Base-by-base conservation (phyloP, 1,140 invertebrate species). In the Platyura marginata region DNA sequence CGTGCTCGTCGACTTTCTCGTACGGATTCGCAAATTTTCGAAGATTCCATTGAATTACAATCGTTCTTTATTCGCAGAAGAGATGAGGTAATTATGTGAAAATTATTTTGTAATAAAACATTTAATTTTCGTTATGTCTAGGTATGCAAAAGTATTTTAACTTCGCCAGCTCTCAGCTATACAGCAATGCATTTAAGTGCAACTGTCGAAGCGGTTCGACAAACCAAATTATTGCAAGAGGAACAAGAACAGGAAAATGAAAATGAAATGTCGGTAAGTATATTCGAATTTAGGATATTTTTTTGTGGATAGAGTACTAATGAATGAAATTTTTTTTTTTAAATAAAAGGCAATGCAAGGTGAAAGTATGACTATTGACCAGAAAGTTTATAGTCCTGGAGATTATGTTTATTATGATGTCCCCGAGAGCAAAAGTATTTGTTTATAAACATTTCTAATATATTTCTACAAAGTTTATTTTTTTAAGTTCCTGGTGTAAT, bases 1-100 rank as follows among this genome's bases (percentile, higher is more conserved):
- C 64, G 87, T 54, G 91, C 91, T 0, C 71, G 94, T 8, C 75
- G 76, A 45, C 62, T 92, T 2, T 88, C 88, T 0, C 71, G 86
- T 3, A 87, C 85, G 0, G 90, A 97, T 64, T 95, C 91, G 1
- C 81, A 94, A 63, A 76, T 90, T 10, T 92, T 95, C 68, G 87
- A 96, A 59, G 93, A 97, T 60, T 82, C 91, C 0, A 75, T 95
- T 25, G 91, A 96, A 53, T 67, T 98, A 41, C 93, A 98, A 57
- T 75, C 79, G 1, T 91, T 80, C 62, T 98, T 93, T 57, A 84
- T 97, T 38, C 75, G 77, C 36, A 79, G 80, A 44, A 61, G 79
- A 1, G 78, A 83, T 52, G 66, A 71, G 20, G 21, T 21, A 15
- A 3, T n/a, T 29, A 33, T 5, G n/a, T n/a, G n/a, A n/a, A 23